Conservation (phyloP, 1,140 invertebrate species). For the Eriocheir sinensis region DNA sequence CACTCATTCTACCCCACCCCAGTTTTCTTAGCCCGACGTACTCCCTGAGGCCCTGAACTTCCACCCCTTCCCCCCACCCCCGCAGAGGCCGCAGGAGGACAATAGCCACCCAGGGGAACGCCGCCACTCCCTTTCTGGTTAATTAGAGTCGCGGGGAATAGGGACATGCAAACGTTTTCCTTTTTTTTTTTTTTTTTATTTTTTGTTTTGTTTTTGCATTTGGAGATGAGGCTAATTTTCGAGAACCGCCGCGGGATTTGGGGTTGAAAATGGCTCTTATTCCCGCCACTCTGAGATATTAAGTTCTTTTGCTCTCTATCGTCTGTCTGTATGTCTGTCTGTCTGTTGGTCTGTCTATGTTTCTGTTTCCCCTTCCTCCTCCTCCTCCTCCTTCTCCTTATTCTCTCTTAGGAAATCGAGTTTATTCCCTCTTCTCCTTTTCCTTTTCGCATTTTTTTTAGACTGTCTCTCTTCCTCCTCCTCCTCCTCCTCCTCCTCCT, state of each 20-base stretch:
- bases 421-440: neutral
- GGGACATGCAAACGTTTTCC: neutral
- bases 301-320: neutral
- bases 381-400: too few relatives aligned
- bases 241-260: neutral
- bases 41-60: too few relatives aligned
- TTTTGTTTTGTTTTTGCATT: too few relatives aligned
- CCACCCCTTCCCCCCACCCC: neutral
- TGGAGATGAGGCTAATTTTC: slow-evolving; percentile 5
- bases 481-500: too few relatives aligned
- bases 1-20: too few relatives aligned
- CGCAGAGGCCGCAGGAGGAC: neutral
- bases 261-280: neutral
- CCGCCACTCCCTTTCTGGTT: neutral
- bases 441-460: too few relatives aligned
- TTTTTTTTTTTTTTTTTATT: too few relatives aligned
- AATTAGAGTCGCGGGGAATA: neutral
- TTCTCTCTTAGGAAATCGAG: neutral
- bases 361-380: too few relatives aligned
- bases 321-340: neutral
- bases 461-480: too few relatives aligned
- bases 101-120: neutral
- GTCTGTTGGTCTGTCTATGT: too few relatives aligned
- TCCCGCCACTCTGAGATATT: neutral
- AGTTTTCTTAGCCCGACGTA: too few relatives aligned